Evolutionary conservation across 2,113 vertebrate genomes (phyloP).

Genomic region (Hippocampus mohnikei): DNA sequence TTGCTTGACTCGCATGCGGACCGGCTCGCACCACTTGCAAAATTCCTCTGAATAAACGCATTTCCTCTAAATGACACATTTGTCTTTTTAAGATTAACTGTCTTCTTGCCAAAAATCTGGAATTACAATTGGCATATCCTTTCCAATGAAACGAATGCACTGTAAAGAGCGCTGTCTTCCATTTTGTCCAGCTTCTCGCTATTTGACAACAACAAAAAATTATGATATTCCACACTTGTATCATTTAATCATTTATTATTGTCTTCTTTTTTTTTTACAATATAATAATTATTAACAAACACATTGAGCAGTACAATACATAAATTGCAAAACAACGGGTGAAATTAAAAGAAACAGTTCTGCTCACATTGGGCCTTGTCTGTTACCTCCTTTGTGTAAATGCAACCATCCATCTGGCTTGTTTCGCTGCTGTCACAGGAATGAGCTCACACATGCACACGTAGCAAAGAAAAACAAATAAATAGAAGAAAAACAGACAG

Average conservation of each 20-base stretch:
- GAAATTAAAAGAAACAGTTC: slow-evolving; percentile 21
- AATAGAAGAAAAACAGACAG: slow-evolving; percentile 17
- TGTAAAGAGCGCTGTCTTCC: background rate
- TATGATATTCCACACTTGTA: slow-evolving; percentile 17
- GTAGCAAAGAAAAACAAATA: slow-evolving; percentile 11
- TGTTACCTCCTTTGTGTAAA: slow-evolving; percentile 34
- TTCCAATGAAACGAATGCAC: background rate
- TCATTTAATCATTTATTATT: slow-evolving; percentile 20
- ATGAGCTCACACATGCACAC: slow-evolving; percentile 1
- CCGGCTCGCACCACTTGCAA: background rate
- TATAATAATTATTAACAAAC: slow-evolving; percentile 51
- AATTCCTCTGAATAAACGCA: background rate
- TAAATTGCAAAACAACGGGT: slow-evolving; percentile 43
- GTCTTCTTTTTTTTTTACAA: slow-evolving; percentile 50
- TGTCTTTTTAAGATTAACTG: background rate
- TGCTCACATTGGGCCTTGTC: slow-evolving; percentile 19
- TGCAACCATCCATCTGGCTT: slow-evolving; percentile 27
- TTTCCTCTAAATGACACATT: background rate
- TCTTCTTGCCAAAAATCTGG: background rate
- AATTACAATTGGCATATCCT: background rate
- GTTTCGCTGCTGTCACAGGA: background rate
- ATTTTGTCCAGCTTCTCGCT: background rate
- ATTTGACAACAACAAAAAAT: background rate
- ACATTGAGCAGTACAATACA: slow-evolving; percentile 53
- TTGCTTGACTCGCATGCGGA: background rate